Evolutionary conservation across 1,140 invertebrate genomes (phyloP).

Genomic region (Calephelis virginiensis): DNA sequence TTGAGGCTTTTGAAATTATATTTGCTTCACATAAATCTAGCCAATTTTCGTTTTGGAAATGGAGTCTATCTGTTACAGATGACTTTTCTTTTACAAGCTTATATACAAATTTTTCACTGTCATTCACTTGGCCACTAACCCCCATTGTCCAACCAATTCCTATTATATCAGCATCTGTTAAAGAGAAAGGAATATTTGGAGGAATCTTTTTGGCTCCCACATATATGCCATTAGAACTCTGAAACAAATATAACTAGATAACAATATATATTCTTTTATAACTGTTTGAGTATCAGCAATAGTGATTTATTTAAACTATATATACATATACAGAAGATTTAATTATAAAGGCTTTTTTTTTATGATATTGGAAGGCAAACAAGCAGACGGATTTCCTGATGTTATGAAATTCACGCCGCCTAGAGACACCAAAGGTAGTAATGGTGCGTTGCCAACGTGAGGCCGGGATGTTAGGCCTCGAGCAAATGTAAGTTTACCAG

Average conservation of each 20-base stretch:
- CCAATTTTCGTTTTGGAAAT: constrained; percentile 51
- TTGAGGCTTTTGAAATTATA: constrained; percentile 30
- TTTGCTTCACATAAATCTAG: constrained; percentile 37
- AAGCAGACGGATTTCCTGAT: too few species aligned
- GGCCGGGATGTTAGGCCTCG: too few species aligned
- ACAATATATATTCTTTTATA: neutral
- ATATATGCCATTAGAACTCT: constrained; percentile 70
- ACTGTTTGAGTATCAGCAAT: too few species aligned
- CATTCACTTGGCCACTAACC: constrained; percentile 42
- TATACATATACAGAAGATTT: too few species aligned
- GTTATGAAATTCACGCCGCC: too few species aligned
- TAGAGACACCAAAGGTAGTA: too few species aligned
- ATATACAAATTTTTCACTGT: constrained; percentile 63
- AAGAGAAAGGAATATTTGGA: constrained; percentile 44
- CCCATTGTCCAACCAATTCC: constrained; percentile 59
- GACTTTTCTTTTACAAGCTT: constrained; percentile 45
- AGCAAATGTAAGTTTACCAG: too few species aligned
- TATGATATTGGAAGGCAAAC: too few species aligned
- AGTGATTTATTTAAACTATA: too few species aligned
- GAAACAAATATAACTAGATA: constrained; percentile 30
- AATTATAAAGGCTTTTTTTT: too few species aligned
- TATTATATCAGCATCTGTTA: constrained; percentile 52
- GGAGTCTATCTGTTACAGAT: constrained; percentile 42
- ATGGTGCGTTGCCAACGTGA: too few species aligned
- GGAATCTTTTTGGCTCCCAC: constrained; percentile 55